phyloP scores from a whole-genome alignment of 2,797 vertebrate genomes.

The Propithecus perrieri region DNA sequence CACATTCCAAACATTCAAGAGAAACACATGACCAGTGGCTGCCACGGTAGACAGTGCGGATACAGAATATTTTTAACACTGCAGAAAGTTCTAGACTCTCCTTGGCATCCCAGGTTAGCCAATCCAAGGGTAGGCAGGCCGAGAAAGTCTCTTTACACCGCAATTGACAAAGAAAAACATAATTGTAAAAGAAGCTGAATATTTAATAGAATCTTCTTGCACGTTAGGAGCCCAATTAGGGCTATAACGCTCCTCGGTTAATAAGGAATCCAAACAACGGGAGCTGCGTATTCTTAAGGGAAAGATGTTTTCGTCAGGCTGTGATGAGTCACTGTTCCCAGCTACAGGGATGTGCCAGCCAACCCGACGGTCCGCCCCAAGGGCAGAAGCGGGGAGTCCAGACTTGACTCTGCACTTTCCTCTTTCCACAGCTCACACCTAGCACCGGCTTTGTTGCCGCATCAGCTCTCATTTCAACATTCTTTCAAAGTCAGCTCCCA shows the following conservation, averaged over 20 bases:
- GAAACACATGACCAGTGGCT: rapidly evolving
- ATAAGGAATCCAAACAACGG: not conserved
- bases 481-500: not conserved
- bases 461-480: rapidly evolving
- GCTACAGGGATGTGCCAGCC: not conserved
- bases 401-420: not conserved
- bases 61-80: rapidly evolving
- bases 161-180: not conserved
- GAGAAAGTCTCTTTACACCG: not conserved
- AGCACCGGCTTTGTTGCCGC: not conserved
- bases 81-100: not conserved
- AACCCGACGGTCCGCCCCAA: not conserved
- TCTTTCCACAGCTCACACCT: not conserved
- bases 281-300: not conserved
- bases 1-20: not conserved
- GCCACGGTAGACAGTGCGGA: no score
- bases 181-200: not conserved
- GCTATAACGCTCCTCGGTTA: not conserved
- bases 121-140: not conserved
- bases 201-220: rapidly evolving
- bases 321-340: slow-evolving; percentile 1
- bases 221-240: not conserved
- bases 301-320: not conserved
- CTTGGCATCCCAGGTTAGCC: not conserved
- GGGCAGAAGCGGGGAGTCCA: not conserved